A percentile compares a stretch with the other conserved stretches of the same genome.
phyloP scores from a whole-genome alignment of 1,140 invertebrate species.

The Zaprionus taronus region DNA sequence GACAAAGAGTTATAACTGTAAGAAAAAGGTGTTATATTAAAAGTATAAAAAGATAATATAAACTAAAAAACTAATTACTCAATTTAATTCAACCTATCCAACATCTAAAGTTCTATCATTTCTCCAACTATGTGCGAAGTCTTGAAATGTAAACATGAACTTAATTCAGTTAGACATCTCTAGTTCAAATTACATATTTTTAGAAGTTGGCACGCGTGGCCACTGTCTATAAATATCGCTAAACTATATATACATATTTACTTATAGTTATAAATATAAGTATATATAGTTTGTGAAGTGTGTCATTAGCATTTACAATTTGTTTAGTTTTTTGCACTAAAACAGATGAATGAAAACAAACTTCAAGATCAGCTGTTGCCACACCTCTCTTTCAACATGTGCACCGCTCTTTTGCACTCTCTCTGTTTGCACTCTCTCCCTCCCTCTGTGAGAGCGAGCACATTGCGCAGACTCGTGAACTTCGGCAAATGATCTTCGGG shows the following conservation, averaged over 20 bases:
- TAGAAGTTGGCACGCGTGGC: constrained; percentile 55
- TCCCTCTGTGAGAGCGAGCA: too few relatives aligned
- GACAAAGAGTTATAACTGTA: not conserved
- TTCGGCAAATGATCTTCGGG: constrained; percentile 35
- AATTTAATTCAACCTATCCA: not conserved
- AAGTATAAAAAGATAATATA: not conserved
- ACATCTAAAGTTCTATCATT: not conserved
- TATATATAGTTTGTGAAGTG: constrained; percentile 34
- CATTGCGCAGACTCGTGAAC: constrained; percentile 40
- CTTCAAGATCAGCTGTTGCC: constrained; percentile 54
- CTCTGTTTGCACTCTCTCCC: constrained; percentile 11
- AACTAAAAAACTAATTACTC: not conserved
- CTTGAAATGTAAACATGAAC: constrained; percentile 20
- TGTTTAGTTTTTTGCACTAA: constrained; percentile 37
- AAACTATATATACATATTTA: constrained; percentile 12
- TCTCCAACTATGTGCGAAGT: not conserved
- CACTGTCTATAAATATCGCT: constrained; percentile 32
- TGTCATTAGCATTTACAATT: constrained; percentile 50
- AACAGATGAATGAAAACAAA: constrained; percentile 59
- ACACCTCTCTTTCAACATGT: not conserved
- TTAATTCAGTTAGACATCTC: constrained; percentile 6
- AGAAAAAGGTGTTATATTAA: not conserved
- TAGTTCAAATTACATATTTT: constrained; percentile 42
- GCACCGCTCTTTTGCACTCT: not conserved
- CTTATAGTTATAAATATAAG: constrained; percentile 3